These are phyloP conservation scores for Streblospio benedicti DNA, from an alignment of 1,140 invertebrate genomes.

Conservation along the genomic window DNA sequence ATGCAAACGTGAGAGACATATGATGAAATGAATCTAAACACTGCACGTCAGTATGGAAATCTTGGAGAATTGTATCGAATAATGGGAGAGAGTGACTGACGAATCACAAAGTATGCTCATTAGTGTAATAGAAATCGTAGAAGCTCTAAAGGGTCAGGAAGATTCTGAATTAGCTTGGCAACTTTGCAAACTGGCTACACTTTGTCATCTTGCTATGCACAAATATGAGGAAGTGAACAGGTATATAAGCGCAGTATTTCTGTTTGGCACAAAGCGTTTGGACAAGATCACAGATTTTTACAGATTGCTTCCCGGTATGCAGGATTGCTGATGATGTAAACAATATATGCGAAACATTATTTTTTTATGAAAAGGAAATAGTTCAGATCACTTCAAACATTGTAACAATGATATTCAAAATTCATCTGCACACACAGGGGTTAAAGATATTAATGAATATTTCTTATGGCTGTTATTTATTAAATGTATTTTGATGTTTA, in stretches of 20 bases:
- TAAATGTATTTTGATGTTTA: too few species aligned
- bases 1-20: slow-evolving; percentile 66
- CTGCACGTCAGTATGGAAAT: slow-evolving; percentile 90
- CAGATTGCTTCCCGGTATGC: slow-evolving; percentile 95
- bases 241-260: slow-evolving; percentile 76
- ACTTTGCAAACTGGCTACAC: slow-evolving; percentile 79
- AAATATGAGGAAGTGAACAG: slow-evolving; percentile 70
- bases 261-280: slow-evolving; percentile 78
- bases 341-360: too few species aligned
- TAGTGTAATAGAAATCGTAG: slow-evolving; percentile 82
- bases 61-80: slow-evolving; percentile 82
- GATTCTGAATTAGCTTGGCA: slow-evolving; percentile 88
- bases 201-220: slow-evolving; percentile 89
- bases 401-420: too few species aligned
- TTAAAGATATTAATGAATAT: too few species aligned
- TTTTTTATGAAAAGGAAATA: too few species aligned
- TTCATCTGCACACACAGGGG: too few species aligned
- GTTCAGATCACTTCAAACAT: too few species aligned
- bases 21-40: slow-evolving; percentile 85
- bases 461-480: too few species aligned
- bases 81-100: slow-evolving; percentile 74
- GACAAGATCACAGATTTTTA: slow-evolving; percentile 76
- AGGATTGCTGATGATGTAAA: too few species aligned
- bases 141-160: slow-evolving; percentile 69
- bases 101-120: slow-evolving; percentile 83